A percentile compares a stretch with the other conserved stretches of the same genome.
Conservation (phyloP, 1,140 invertebrate genomes). For the Pentalonia nigronervosa region DNA sequence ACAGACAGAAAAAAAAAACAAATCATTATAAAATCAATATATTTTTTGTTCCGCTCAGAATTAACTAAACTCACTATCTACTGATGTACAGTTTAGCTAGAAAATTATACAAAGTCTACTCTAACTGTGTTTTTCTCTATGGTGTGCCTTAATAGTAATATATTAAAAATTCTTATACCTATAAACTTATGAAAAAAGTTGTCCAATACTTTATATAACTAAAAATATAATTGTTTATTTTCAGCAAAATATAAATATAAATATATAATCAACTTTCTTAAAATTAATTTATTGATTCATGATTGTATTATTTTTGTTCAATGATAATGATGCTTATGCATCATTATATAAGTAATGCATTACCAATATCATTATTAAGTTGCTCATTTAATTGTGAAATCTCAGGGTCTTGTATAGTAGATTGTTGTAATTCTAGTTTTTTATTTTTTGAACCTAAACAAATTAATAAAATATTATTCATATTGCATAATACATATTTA, state of each 20-base stretch:
- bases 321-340: not conserved
- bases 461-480: not conserved
- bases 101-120: too few relatives aligned
- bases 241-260: not conserved
- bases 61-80: too few relatives aligned
- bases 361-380: not conserved
- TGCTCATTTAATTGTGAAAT: not conserved
- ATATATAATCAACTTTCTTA: not conserved
- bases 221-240: not conserved
- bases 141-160: too few relatives aligned
- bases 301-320: not conserved
- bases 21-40: too few relatives aligned
- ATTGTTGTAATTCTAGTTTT: not conserved
- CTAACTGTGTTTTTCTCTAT: too few relatives aligned
- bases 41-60: too few relatives aligned
- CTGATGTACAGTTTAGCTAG: too few relatives aligned
- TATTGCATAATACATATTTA: not conserved
- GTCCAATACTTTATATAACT: not conserved
- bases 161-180: too few relatives aligned
- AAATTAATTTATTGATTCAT: not conserved
- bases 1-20: too few relatives aligned
- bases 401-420: not conserved
- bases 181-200: not conserved
- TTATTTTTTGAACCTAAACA: slow-evolving; percentile 20
- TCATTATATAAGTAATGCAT: not conserved